Evolutionary conservation across 2,113 vertebrate species (phyloP).

Genomic region (rat (Rattus norvegicus)): GRCr8 NC_086024.1:44143501-44144000

Average conservation of each 20-base stretch:
- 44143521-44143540: background rate
- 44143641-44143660: fast-evolving
- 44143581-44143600: background rate
- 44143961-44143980: conserved; percentile 60
- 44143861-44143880: background rate
- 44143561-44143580: background rate
- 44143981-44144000: background rate
- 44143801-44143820: conserved; percentile 49
- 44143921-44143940: background rate
- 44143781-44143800: conserved; percentile 46
- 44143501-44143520: background rate
- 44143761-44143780: conserved; percentile 58
- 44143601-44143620: fast-evolving
- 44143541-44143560: background rate
- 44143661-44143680: background rate
- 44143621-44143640: fast-evolving
- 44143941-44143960: conserved; percentile 19
- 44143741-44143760: conserved; percentile 73
- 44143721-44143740: conserved; percentile 61
- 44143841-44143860: background rate
- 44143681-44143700: background rate
- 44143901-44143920: conserved; percentile 9
- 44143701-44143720: background rate
- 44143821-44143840: background rate
- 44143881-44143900: conserved; percentile 28